Conservation (phyloP, 1,140 invertebrate species). For the Archivesica marissinica region DNA sequence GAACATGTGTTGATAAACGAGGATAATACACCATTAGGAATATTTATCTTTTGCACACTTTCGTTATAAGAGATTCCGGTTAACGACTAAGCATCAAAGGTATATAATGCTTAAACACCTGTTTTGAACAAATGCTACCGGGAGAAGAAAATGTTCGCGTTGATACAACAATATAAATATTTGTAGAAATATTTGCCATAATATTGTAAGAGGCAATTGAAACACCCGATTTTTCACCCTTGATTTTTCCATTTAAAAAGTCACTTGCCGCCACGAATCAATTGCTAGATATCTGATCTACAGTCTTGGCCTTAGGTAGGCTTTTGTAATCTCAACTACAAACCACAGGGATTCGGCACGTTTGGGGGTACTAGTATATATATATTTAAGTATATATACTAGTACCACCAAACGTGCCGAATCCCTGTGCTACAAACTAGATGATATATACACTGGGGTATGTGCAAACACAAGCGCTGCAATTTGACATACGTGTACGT, state of each 20-base stretch:
- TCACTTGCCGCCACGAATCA: neutral
- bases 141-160: slow-evolving; percentile 2
- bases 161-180: slow-evolving; percentile 6
- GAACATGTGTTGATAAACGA: slow-evolving; percentile 32
- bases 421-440: too few species aligned
- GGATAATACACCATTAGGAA: neutral
- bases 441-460: too few species aligned
- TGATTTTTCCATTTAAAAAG: neutral
- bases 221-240: neutral
- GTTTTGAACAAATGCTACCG: neutral
- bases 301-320: too few species aligned
- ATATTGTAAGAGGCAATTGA: neutral
- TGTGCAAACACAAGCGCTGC: too few species aligned
- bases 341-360: too few species aligned
- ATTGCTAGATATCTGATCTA: too few species aligned
- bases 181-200: slow-evolving; percentile 19
- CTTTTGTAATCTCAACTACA: too few species aligned
- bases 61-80: neutral
- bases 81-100: slow-evolving; percentile 29
- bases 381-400: too few species aligned
- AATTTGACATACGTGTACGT: too few species aligned
- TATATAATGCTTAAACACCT: slow-evolving; percentile 35
- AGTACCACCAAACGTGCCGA: too few species aligned
- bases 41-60: slow-evolving; percentile 33
- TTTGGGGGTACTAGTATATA: too few species aligned